Base-by-base conservation (phyloP, 2,113 vertebrate species). In the Athene noctua region DNA sequence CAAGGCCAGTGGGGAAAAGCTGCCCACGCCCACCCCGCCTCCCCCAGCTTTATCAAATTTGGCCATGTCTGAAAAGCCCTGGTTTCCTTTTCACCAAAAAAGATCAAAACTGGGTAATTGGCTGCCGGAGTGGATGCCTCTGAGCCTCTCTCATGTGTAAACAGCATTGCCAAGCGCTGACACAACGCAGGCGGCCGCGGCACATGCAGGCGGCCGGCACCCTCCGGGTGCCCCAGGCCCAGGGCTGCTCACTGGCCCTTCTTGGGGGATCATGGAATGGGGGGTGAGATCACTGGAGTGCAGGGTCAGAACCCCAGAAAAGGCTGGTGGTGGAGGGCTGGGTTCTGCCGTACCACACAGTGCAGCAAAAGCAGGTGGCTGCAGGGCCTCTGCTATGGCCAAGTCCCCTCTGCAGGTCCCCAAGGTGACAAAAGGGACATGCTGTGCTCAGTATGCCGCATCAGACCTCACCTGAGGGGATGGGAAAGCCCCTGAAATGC, bases 81-180 rank as follows among this genome's bases (percentile, higher is more conserved):
- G 91, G 86, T 96, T 97, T 97, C 93, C 96, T 96, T 98, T 96
- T 98, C 96, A 97, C 97, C 95, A 97, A 97, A 98, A 98, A 98
- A 97, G 97, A 97, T 97, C 96, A 97, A 98, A 97, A 98, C 94
- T 65, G 82, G 96, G 94, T 96, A 97, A 97, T 59, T 97, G 96
- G 96, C 97, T 94, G 95, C 93, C 72, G 84, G 81, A 47, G 61
- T 44, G 26, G 95, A 97, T 97, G 97, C 96, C 96, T 97, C 94
- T 91, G 95, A 77, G 92, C 94, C 96, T 97, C 88, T 86, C 96
- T 97, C 91, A 91, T 97, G 92, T 96, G 90, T 96, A 98, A 98
- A 97, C 96, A 97, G 95, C 94, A 97, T 97, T 97, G 97, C 95
- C 94, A 65, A 97, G 95, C 10, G 91, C 96, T 97, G 97, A 97